A percentile compares a stretch with the other conserved stretches of the same genome.
Conservation (phyloP, 37 sponge, comb jelly and placozoan species). For the Cliona cf. orientalis region DNA sequence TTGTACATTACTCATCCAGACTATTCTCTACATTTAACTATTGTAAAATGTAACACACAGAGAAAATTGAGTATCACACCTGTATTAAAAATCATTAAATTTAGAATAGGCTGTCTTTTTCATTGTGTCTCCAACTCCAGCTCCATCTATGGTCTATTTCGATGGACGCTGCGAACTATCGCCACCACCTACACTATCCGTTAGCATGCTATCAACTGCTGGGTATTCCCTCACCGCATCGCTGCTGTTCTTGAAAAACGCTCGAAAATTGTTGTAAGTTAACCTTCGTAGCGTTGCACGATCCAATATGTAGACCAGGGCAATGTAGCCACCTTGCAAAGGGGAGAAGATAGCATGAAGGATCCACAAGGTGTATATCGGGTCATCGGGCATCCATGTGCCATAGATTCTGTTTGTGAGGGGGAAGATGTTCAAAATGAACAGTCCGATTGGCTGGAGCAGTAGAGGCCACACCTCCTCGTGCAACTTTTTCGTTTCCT, state of each 20-base stretch:
- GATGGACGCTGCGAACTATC: not conserved
- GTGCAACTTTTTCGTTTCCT: conserved; percentile 18
- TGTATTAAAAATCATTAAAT: too few relatives aligned
- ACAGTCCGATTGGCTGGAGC: conserved; percentile 49
- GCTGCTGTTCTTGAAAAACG: too few relatives aligned
- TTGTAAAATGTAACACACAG: too few relatives aligned
- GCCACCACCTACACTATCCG: not conserved
- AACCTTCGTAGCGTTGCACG: conserved; percentile 39
- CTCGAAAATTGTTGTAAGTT: not conserved
- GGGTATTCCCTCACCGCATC: too few relatives aligned
- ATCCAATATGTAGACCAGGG: conserved; percentile 54
- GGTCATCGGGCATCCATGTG: not conserved
- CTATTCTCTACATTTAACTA: too few relatives aligned
- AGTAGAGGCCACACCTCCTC: conserved; percentile 48
- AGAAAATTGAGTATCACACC: too few relatives aligned
- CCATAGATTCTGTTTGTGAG: conserved; percentile 53
- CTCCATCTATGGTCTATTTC: too few relatives aligned
- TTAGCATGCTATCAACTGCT: too few relatives aligned
- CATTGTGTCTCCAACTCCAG: too few relatives aligned
- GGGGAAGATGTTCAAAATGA: conserved; percentile 58
- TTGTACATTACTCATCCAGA: too few relatives aligned
- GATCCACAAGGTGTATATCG: conserved; percentile 36
- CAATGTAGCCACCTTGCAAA: conserved; percentile 41
- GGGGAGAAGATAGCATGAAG: conserved; percentile 66
- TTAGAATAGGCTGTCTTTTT: too few relatives aligned